Evolutionary conservation across 2,113 vertebrate species (phyloP).

Genomic region (Hypocryptadius cinnamomeus): DNA sequence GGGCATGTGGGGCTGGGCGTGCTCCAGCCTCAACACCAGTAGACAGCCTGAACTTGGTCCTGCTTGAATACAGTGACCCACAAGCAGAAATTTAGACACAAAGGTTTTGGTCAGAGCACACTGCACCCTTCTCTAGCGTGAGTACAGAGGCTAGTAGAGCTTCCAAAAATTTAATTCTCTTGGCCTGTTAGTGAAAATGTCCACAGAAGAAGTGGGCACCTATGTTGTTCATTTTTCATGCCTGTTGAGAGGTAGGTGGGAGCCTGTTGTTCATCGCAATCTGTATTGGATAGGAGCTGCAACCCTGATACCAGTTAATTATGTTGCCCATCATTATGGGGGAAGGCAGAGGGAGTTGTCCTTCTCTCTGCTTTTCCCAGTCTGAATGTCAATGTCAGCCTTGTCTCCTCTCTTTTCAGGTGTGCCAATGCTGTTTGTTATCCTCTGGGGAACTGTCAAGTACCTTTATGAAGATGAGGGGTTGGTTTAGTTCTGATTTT

Average conservation of each 20-base stretch:
- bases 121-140: fast-evolving
- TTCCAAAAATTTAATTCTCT: neutral
- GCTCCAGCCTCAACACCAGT: fast-evolving
- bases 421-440: slow-evolving; percentile 82
- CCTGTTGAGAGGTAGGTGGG: neutral
- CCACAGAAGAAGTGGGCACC: neutral
- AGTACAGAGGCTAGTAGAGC: neutral
- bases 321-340: neutral
- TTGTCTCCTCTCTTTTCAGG: slow-evolving; percentile 68
- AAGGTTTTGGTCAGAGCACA: neutral
- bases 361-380: neutral
- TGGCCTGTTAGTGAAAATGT: neutral
- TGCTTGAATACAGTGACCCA: neutral
- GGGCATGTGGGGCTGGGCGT: neutral
- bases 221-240: neutral
- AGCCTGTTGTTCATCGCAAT: neutral
- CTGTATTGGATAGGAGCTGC: neutral
- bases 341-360: neutral
- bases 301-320: neutral
- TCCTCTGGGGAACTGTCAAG: slow-evolving; percentile 82
- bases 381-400: slow-evolving; percentile 33
- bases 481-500: slow-evolving; percentile 68
- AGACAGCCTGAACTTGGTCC: neutral
- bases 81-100: neutral
- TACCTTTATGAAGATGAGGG: slow-evolving; percentile 85